phyloP scores from a whole-genome alignment of 2,888 invertebrate species.

The Teleogryllus oceanicus region DNA sequence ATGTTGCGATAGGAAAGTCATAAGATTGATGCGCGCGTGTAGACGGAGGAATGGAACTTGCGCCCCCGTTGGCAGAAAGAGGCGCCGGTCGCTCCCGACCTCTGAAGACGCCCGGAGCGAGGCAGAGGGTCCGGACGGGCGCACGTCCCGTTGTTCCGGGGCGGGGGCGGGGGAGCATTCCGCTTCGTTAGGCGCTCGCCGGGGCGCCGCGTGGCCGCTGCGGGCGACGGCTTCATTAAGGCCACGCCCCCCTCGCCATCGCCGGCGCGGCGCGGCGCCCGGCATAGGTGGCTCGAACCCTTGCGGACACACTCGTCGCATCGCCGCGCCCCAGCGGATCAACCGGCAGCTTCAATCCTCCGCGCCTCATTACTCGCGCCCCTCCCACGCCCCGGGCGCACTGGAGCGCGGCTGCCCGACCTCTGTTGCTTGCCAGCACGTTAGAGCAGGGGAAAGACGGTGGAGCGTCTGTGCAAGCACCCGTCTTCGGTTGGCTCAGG shows the following conservation, averaged over 20 bases:
- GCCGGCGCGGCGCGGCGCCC: background rate
- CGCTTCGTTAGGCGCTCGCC: background rate
- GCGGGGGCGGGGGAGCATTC: background rate
- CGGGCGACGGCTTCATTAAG: slow-evolving; percentile 8
- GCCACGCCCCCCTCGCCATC: background rate
- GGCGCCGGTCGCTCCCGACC: background rate
- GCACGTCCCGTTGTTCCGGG: background rate
- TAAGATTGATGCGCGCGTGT: no score
- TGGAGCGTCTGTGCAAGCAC: no score
- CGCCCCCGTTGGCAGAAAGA: background rate
- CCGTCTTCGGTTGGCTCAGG: no score
- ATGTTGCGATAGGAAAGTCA: no score
- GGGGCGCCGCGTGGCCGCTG: background rate
- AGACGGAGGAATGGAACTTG: background rate
- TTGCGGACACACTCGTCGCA: background rate
- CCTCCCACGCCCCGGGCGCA: no score
- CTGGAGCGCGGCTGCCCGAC: no score
- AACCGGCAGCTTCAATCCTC: no score
- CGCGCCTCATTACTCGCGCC: no score
- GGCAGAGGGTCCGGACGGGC: background rate
- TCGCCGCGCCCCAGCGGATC: no score
- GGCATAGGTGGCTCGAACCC: background rate
- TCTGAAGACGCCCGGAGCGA: background rate
- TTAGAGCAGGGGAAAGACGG: no score
- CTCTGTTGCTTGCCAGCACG: no score